Conservation (phyloP, 2,797 vertebrate genomes). For the Urophycis tenuis region DNA sequence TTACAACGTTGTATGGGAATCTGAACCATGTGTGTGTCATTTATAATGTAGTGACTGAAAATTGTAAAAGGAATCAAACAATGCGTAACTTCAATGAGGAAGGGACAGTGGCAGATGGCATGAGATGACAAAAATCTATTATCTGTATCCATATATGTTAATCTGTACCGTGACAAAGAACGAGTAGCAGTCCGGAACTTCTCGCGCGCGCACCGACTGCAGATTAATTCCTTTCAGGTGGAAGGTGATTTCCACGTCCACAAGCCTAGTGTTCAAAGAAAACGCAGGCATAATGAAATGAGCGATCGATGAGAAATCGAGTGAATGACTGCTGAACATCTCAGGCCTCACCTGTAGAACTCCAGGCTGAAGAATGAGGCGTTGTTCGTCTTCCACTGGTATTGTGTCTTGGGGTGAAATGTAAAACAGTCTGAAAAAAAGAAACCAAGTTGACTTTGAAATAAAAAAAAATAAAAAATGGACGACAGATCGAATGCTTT, state of each 20-base stretch:
- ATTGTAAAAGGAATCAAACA: neutral
- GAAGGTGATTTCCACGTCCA: constrained; percentile 82
- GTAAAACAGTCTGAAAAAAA: constrained; percentile 56
- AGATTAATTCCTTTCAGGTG: constrained; percentile 88
- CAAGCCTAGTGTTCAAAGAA: constrained; percentile 66
- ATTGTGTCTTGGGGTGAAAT: constrained; percentile 50
- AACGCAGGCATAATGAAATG: neutral
- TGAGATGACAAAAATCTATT: neutral
- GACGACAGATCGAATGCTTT: neutral
- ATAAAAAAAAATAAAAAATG: neutral
- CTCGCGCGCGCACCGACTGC: constrained; percentile 80
- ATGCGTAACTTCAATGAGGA: neutral
- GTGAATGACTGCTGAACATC: neutral
- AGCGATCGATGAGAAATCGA: too few relatives aligned
- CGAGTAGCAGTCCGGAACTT: constrained; percentile 87
- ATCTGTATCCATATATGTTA: too few relatives aligned
- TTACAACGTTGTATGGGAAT: too few relatives aligned
- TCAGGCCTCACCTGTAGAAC: constrained; percentile 63
- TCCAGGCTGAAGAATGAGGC: constrained; percentile 68
- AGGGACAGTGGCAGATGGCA: neutral
- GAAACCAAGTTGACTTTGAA: neutral
- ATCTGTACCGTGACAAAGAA: constrained; percentile 80
- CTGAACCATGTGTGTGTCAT: neutral
- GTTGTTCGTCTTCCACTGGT: constrained; percentile 56
- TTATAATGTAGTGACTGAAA: neutral